A percentile compares a stretch with the other conserved stretches of the same genome.
phyloP scores from a whole-genome alignment of 1,140 invertebrate genomes.

The Macrosteles quadrilineatus region DNA sequence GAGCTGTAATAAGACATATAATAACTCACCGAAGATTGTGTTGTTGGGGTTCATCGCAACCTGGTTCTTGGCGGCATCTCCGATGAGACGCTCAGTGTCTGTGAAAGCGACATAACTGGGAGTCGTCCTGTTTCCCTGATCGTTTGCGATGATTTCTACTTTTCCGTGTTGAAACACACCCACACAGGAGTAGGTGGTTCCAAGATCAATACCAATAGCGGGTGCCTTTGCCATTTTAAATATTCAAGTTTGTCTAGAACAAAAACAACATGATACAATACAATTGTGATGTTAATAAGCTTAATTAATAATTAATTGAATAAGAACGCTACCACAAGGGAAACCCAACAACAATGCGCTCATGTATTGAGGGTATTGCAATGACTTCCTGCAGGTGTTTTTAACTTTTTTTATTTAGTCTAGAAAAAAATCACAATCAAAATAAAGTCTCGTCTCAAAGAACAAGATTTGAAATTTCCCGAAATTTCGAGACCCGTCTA shows the following conservation, averaged over 20 bases:
- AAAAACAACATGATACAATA: background rate
- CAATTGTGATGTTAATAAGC: too few relatives aligned
- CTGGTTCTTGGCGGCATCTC: constrained; percentile 69
- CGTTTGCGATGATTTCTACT: constrained; percentile 92
- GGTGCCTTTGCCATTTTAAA: constrained; percentile 48
- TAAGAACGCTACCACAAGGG: too few relatives aligned
- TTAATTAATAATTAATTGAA: too few relatives aligned
- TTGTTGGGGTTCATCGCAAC: constrained; percentile 84
- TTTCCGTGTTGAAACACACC: constrained; percentile 83
- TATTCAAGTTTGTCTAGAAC: background rate
- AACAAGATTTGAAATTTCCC: too few relatives aligned
- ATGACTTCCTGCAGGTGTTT: too few relatives aligned
- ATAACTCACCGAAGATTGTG: constrained; percentile 75
- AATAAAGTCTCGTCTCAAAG: too few relatives aligned
- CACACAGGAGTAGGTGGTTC: constrained; percentile 80
- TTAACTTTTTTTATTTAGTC: too few relatives aligned
- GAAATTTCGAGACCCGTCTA: too few relatives aligned
- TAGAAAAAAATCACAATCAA: too few relatives aligned
- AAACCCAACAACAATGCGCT: too few relatives aligned
- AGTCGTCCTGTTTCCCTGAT: constrained; percentile 91
- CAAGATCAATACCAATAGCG: constrained; percentile 76
- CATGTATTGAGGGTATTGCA: too few relatives aligned
- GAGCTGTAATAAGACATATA: too few relatives aligned
- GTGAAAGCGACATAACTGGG: constrained; percentile 89
- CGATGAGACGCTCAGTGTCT: constrained; percentile 75